A percentile compares a stretch with the other conserved stretches of the same genome.
Evolutionary conservation across 2,113 vertebrate genomes (phyloP).

Genomic region (Sprattus sprattus): DNA sequence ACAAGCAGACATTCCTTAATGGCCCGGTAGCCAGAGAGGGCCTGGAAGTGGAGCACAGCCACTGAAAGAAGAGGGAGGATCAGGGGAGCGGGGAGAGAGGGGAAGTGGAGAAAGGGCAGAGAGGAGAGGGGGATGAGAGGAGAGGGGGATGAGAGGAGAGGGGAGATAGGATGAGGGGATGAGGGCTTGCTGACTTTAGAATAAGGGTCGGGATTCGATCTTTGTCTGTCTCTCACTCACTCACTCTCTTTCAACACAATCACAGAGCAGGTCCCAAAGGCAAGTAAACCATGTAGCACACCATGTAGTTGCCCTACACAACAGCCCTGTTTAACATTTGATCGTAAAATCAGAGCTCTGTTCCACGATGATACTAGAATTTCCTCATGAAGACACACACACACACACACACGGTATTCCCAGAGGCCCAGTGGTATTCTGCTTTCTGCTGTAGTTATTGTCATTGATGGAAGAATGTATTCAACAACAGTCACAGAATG

Average conservation of each 20-base stretch:
- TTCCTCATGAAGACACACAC: neutral
- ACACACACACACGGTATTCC: too few relatives aligned
- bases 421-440: neutral
- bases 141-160: too few relatives aligned
- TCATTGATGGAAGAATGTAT: neutral
- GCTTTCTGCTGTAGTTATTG: neutral
- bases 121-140: neutral
- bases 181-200: constrained; percentile 13
- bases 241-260: neutral
- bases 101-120: neutral
- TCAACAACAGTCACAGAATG: neutral
- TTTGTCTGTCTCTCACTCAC: neutral
- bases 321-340: too few relatives aligned
- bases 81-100: neutral
- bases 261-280: neutral
- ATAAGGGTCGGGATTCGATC: neutral
- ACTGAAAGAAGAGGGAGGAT: neutral
- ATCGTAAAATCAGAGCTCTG: neutral
- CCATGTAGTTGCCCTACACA: neutral
- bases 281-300: neutral
- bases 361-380: neutral
- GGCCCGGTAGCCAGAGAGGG: constrained; percentile 29
- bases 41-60: constrained; percentile 45
- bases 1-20: constrained; percentile 48
- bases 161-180: too few relatives aligned